Evolutionary conservation across 2,888 invertebrate genomes (phyloP).

Genomic region (Drosophila anomalata): DNA sequence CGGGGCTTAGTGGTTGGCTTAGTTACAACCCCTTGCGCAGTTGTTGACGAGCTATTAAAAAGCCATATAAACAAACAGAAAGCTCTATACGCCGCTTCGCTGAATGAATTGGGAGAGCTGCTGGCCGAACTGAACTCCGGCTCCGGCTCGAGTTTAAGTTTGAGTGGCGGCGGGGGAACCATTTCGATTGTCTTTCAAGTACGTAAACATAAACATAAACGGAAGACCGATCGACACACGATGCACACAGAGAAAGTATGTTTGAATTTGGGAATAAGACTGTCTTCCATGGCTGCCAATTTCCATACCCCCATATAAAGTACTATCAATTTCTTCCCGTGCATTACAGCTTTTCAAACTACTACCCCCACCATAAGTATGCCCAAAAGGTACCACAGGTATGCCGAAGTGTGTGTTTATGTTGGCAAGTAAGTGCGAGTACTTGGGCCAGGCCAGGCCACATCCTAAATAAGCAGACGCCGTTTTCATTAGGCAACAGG

Average conservation of each 20-base stretch:
- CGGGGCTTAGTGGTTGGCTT: slow-evolving; percentile 40
- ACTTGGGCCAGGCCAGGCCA: slow-evolving; percentile 44
- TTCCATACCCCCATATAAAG: background rate
- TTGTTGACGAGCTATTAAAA: slow-evolving; percentile 72
- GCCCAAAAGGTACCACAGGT: slow-evolving; percentile 17
- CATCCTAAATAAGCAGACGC: slow-evolving; percentile 76
- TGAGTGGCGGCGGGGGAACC: slow-evolving; percentile 15
- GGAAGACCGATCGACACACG: slow-evolving; percentile 13
- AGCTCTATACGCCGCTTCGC: slow-evolving; percentile 40
- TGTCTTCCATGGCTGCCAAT: background rate
- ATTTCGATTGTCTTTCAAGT: slow-evolving; percentile 64
- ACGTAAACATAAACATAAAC: slow-evolving; percentile 46
- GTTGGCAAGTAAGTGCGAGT: slow-evolving; percentile 33
- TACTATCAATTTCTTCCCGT: background rate
- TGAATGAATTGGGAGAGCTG: slow-evolving; percentile 44
- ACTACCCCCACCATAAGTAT: slow-evolving; percentile 1
- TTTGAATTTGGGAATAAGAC: background rate
- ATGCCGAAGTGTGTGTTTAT: slow-evolving; percentile 22
- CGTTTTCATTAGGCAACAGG: slow-evolving; percentile 78
- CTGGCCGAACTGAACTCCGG: slow-evolving; percentile 3
- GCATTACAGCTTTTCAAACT: slow-evolving; percentile 5
- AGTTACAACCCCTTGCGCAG: slow-evolving; percentile 59
- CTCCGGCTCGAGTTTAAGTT: slow-evolving; percentile 15
- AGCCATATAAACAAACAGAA: slow-evolving; percentile 70
- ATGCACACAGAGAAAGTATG: slow-evolving; percentile 7